A percentile compares a stretch with the other conserved stretches of the same genome.
Evolutionary conservation across 2,888 invertebrate genomes (phyloP).

Genomic region (Hypselothyrea guttata): DNA sequence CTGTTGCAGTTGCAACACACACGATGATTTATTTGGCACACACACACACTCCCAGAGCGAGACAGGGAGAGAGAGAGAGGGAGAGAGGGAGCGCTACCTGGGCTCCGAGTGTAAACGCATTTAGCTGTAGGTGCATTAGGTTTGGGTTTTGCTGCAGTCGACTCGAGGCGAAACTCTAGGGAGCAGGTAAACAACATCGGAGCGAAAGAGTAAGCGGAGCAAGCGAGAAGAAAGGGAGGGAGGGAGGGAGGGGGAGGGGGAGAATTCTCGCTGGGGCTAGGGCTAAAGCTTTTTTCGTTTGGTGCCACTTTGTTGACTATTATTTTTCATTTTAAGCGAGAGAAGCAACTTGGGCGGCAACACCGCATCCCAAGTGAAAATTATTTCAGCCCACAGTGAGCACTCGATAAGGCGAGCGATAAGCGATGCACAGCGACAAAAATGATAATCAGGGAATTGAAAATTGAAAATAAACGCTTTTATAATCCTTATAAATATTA

Average conservation of each 20-base stretch:
- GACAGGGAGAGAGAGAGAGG: slow-evolving; percentile 8
- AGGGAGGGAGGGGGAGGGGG: not conserved
- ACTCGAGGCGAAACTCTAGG: slow-evolving; percentile 6
- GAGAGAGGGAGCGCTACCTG: slow-evolving; percentile 43
- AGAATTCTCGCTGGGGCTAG: slow-evolving; percentile 6
- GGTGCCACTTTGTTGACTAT: slow-evolving; percentile 74
- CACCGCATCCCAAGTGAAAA: slow-evolving; percentile 41
- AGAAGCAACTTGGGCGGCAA: slow-evolving; percentile 24
- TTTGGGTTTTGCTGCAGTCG: slow-evolving; percentile 36
- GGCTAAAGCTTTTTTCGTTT: slow-evolving; percentile 63
- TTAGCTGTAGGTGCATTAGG: slow-evolving; percentile 61
- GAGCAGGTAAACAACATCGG: not conserved
- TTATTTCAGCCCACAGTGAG: slow-evolving; percentile 51
- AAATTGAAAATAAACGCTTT: too few relatives aligned
- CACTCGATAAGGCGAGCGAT: not conserved
- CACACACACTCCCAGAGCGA: slow-evolving; percentile 40
- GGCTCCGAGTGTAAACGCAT: slow-evolving; percentile 60
- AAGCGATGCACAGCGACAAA: not conserved
- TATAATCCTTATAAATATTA: too few relatives aligned
- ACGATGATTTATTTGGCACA: slow-evolving; percentile 76
- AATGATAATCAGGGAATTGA: not conserved
- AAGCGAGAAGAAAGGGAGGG: not conserved
- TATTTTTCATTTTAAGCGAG: slow-evolving; percentile 67
- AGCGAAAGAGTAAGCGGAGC: not conserved
- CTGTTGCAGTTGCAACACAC: slow-evolving; percentile 30